A percentile compares a stretch with the other conserved stretches of the same genome.
Evolutionary conservation across 2,797 vertebrate genomes (phyloP).

Genomic region (Garrulus glandarius): DNA sequence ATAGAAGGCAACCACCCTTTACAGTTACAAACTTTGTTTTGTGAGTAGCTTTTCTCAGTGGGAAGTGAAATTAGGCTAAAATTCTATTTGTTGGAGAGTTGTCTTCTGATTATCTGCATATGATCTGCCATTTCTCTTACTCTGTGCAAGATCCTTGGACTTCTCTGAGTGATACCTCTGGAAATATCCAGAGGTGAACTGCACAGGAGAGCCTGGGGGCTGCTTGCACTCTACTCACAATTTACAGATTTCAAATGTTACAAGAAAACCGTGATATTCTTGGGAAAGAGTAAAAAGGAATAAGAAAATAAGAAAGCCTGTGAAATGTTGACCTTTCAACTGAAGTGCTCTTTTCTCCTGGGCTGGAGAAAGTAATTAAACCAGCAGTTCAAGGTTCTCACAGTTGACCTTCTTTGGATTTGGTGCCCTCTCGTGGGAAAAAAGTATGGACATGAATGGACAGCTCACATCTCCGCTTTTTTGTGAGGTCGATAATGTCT

Average conservation of each 20-base stretch:
- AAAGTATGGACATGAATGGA: neutral
- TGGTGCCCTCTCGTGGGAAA: neutral
- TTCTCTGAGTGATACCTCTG: neutral
- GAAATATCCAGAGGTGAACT: neutral
- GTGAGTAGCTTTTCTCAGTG: neutral
- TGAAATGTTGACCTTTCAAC: neutral
- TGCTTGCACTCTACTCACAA: neutral
- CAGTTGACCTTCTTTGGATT: neutral
- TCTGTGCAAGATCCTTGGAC: neutral
- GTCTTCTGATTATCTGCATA: neutral
- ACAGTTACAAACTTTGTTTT: neutral
- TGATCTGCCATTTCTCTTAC: neutral
- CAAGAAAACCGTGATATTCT: neutral
- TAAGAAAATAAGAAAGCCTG: neutral
- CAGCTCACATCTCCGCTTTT: neutral
- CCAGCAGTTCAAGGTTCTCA: neutral
- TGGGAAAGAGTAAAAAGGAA: neutral
- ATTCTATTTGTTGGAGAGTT: neutral
- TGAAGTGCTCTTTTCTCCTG: neutral
- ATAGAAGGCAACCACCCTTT: neutral
- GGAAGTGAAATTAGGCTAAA: neutral
- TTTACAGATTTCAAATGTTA: neutral
- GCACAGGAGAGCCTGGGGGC: neutral
- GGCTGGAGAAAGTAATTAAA: neutral
- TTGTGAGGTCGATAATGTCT: accelerated